phyloP scores from a whole-genome alignment of 2,797 vertebrate genomes.

The Anabas testudineus region DNA sequence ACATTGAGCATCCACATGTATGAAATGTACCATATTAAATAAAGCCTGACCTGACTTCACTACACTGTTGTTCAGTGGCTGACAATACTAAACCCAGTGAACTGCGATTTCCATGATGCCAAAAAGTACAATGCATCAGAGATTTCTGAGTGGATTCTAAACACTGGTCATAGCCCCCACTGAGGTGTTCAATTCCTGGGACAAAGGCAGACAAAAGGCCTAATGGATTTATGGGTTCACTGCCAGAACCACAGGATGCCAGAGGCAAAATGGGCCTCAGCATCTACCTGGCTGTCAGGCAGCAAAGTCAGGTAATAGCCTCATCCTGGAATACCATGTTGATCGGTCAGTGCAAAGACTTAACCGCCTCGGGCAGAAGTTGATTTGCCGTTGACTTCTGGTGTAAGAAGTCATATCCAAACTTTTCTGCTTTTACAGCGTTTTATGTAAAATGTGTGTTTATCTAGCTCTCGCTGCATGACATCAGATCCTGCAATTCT shows the following conservation, averaged over 20 bases:
- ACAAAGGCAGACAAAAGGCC: slow-evolving; percentile 55
- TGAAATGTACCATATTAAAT: slow-evolving; percentile 41
- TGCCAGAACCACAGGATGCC: slow-evolving; percentile 60
- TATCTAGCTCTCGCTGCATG: neutral
- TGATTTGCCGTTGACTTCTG: slow-evolving; percentile 16
- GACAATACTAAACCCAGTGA: slow-evolving; percentile 43
- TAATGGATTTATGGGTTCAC: slow-evolving; percentile 70
- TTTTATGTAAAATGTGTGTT: neutral
- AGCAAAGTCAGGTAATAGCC: slow-evolving; percentile 56
- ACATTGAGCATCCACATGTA: slow-evolving; percentile 43
- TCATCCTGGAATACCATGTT: slow-evolving; percentile 35
- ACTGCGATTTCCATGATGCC: slow-evolving; percentile 43
- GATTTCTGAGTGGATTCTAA: slow-evolving; percentile 37
- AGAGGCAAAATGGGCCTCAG: slow-evolving; percentile 51
- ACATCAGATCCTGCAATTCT: neutral
- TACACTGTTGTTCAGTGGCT: slow-evolving; percentile 11
- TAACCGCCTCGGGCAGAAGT: slow-evolving; percentile 8
- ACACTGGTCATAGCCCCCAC: slow-evolving; percentile 18
- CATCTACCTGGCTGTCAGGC: slow-evolving; percentile 59
- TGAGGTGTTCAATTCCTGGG: slow-evolving; percentile 52
- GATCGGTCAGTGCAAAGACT: slow-evolving; percentile 51
- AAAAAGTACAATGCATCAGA: slow-evolving; percentile 35
- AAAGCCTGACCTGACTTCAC: slow-evolving; percentile 54
- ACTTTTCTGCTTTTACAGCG: slow-evolving; percentile 21
- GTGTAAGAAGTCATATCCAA: slow-evolving; percentile 8